These are phyloP conservation scores for Rhynchophorus ferrugineus DNA, from an alignment of 1,140 invertebrate genomes.

Conservation along the genomic window DNA sequence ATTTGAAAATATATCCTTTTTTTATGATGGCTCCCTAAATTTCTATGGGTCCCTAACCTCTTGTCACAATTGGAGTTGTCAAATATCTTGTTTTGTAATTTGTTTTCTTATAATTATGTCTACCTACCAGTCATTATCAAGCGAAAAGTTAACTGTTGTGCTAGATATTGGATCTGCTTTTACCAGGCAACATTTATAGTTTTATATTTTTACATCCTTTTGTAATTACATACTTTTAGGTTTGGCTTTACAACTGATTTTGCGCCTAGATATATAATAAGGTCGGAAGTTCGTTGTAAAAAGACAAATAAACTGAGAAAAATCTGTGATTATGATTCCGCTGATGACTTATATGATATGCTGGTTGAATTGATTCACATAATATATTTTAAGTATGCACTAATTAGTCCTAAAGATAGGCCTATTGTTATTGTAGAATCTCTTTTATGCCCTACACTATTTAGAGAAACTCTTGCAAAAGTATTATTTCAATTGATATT, in stretches of 20 bases:
- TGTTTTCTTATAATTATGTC: no score
- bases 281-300: constrained; percentile 64
- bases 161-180: constrained; percentile 87
- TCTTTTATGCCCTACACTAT: constrained; percentile 69
- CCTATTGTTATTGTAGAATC: constrained; percentile 88
- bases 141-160: constrained; percentile 82
- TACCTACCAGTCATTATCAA: constrained; percentile 70
- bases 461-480: constrained; percentile 80
- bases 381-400: constrained; percentile 69
- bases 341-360: constrained; percentile 75
- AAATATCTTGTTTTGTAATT: no score
- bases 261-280: constrained; percentile 79
- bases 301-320: constrained; percentile 54
- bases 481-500: constrained; percentile 15
- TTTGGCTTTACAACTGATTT: constrained; percentile 87
- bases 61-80: no score
- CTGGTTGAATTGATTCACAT: constrained; percentile 83
- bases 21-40: no score
- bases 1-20: no score
- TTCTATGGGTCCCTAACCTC: no score
- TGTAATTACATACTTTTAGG: constrained; percentile 46
- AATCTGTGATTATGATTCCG: constrained; percentile 62
- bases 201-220: constrained; percentile 4
- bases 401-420: constrained; percentile 89
- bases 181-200: constrained; percentile 69